A percentile compares a stretch with the other conserved stretches of the same genome.
phyloP scores from a whole-genome alignment of 2,797 vertebrate genomes.

The Characodon lateralis region DNA sequence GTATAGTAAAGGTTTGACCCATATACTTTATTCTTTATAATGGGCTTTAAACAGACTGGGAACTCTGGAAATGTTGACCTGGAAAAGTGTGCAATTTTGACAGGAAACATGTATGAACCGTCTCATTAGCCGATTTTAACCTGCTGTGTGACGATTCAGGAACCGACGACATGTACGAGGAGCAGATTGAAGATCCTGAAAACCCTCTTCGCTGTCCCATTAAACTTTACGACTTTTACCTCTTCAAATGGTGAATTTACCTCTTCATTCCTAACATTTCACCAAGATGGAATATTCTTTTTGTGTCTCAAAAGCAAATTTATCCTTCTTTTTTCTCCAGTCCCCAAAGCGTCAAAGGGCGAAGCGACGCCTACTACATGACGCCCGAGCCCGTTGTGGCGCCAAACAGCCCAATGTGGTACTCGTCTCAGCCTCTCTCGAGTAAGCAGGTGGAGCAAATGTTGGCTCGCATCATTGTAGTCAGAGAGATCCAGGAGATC shows the following conservation, averaged over 20 bases:
- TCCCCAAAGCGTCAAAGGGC: conserved; percentile 98
- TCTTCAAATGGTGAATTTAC: conserved; percentile 97
- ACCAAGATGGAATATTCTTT: not conserved
- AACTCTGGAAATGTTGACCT: too few species aligned
- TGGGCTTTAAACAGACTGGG: too few species aligned
- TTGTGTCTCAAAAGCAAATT: not conserved
- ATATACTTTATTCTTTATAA: too few species aligned
- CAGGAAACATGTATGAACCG: too few species aligned
- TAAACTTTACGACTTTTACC: conserved; percentile 99
- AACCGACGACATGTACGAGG: conserved; percentile 97
- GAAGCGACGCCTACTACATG: conserved; percentile 98
- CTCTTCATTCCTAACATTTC: not conserved
- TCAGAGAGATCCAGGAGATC: conserved; percentile 98
- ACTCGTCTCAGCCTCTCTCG: conserved; percentile 97
- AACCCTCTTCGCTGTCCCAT: conserved; percentile 98
- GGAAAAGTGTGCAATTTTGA: too few species aligned
- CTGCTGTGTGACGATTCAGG: conserved; percentile 66
- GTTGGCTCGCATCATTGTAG: conserved; percentile 95
- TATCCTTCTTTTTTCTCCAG: conserved; percentile 69
- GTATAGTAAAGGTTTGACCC: too few species aligned
- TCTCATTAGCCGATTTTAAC: conserved; percentile 10
- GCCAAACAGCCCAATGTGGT: conserved; percentile 99
- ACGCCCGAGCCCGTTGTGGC: conserved; percentile 98
- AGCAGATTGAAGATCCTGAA: conserved; percentile 96
- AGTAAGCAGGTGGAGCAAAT: conserved; percentile 95